These are phyloP conservation scores for Hirudo medicinalis DNA, from an alignment of 1,140 invertebrate genomes.

Conservation along the genomic window DNA sequence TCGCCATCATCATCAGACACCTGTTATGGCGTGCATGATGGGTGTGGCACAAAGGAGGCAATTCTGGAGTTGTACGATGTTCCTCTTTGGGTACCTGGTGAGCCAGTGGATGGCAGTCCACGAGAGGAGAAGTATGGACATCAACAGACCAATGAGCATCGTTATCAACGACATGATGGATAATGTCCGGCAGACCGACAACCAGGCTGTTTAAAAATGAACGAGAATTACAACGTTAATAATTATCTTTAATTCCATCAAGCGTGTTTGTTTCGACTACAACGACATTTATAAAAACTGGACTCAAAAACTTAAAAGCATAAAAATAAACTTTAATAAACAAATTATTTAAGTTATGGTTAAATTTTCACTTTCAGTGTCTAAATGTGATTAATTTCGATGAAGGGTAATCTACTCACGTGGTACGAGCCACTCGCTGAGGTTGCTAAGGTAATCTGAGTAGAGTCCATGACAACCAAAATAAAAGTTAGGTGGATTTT, in stretches of 20 bases:
- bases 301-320: not conserved
- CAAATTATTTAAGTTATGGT: not conserved
- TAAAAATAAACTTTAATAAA: not conserved
- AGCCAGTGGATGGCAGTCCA: conserved; percentile 20
- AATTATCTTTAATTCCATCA: not conserved
- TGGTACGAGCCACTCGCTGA: conserved; percentile 23
- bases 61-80: not conserved
- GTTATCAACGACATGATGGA: conserved; percentile 20
- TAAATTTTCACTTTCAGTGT: not conserved
- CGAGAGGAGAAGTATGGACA: conserved; percentile 19
- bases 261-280: not conserved
- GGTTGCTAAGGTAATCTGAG: conserved; percentile 18
- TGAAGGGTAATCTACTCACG: conserved; percentile 5
- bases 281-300: not conserved
- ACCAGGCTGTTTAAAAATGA: conserved; percentile 17
- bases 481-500: conserved; percentile 15
- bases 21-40: conserved; percentile 20
- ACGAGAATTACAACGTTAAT: no score
- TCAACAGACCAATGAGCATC: conserved; percentile 15
- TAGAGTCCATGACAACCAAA: conserved; percentile 19
- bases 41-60: conserved; percentile 20
- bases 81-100: conserved; percentile 12
- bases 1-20: conserved; percentile 5
- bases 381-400: not conserved
- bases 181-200: conserved; percentile 16